phyloP scores from a whole-genome alignment of 2,888 invertebrate species.

The Diarsia rubi region DNA sequence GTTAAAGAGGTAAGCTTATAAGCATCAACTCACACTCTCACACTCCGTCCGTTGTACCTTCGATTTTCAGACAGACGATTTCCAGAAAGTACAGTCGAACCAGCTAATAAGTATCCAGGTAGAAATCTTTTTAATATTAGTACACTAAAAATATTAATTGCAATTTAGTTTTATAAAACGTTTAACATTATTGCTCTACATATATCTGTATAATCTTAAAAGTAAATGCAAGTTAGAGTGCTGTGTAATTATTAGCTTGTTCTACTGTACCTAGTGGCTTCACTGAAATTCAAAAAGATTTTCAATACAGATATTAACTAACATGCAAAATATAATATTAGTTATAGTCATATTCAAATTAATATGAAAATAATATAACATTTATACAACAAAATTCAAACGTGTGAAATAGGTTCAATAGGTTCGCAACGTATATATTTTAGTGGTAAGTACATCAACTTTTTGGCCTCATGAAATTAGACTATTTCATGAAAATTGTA shows the following conservation, averaged over 20 bases:
- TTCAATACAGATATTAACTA: not conserved
- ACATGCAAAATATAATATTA: not conserved
- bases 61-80: not conserved
- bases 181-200: too few species aligned
- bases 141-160: too few species aligned
- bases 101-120: too few species aligned
- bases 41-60: not conserved
- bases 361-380: conserved; percentile 18
- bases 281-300: not conserved
- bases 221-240: too few species aligned
- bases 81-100: not conserved
- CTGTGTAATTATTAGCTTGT: too few species aligned
- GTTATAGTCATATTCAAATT: not conserved
- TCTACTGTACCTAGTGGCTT: not conserved
- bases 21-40: not conserved
- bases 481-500: conserved; percentile 40
- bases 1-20: not conserved
- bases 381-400: conserved; percentile 34
- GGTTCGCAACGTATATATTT: conserved; percentile 32
- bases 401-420: conserved; percentile 40
- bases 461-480: conserved; percentile 9
- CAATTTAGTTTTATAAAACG: too few species aligned
- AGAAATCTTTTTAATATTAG: too few species aligned
- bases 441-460: conserved; percentile 24
- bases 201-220: too few species aligned